Evolutionary conservation across 2,797 vertebrate genomes (phyloP).

Genomic region (Cephalopachus bancanus): DNA sequence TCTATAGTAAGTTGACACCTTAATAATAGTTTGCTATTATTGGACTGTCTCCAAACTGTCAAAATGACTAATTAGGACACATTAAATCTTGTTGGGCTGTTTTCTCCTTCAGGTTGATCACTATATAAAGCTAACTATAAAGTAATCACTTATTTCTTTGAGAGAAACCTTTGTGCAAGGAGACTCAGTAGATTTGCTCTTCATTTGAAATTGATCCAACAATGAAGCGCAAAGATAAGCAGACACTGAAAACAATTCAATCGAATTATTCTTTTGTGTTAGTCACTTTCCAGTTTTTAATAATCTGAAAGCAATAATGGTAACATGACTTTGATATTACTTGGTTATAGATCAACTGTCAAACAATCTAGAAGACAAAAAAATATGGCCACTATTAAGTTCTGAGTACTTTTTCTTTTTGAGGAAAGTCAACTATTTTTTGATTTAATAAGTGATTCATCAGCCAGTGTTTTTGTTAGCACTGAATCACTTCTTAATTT

Average conservation of each 20-base stretch:
- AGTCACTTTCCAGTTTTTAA: conserved; percentile 48
- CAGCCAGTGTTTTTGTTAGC: conserved; percentile 32
- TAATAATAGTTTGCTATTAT: conserved; percentile 30
- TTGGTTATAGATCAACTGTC: conserved; percentile 17
- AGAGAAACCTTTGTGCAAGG: neutral
- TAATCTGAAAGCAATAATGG: neutral
- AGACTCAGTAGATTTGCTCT: neutral
- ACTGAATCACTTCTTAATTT: conserved; percentile 75
- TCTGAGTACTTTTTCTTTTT: conserved; percentile 18
- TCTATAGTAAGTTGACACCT: neutral
- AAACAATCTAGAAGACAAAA: neutral
- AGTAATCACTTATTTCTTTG: neutral
- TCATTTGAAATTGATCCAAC: conserved; percentile 30
- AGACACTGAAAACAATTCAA: conserved; percentile 34
- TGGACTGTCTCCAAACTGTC: neutral
- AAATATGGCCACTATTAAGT: neutral
- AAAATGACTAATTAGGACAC: conserved; percentile 18
- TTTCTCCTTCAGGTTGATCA: neutral
- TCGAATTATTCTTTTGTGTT: conserved; percentile 46
- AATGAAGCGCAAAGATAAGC: conserved; percentile 42
- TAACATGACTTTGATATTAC: conserved; percentile 44
- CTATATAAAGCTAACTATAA: neutral
- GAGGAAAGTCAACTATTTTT: conserved; percentile 19
- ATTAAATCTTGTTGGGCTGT: neutral
- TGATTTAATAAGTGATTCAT: conserved; percentile 16